phyloP scores from a whole-genome alignment of 1,140 invertebrate genomes.

The Lordiphosa mommai region DNA sequence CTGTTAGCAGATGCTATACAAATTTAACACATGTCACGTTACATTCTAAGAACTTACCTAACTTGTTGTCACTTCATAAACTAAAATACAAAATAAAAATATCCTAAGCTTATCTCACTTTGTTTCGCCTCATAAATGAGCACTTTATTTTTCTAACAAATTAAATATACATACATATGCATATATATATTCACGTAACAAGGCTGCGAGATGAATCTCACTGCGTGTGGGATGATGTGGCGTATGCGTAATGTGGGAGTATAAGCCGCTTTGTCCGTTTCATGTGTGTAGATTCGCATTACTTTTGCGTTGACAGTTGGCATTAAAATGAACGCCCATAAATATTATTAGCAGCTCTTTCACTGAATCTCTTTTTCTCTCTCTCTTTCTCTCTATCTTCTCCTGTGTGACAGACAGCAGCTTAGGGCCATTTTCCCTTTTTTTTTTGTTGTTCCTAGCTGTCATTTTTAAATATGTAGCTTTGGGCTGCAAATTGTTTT shows the following conservation, averaged over 20 bases:
- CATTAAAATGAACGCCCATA: conserved; percentile 70
- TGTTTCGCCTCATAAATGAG: conserved; percentile 32
- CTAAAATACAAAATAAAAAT: neutral
- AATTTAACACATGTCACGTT: no score
- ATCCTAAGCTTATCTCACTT: conserved; percentile 8
- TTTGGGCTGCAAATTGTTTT: conserved; percentile 38
- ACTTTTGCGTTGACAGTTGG: conserved; percentile 62
- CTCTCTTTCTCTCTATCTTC: conserved; percentile 11
- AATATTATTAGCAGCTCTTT: conserved; percentile 62
- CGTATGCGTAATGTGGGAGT: conserved; percentile 33
- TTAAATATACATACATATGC: conserved; percentile 41
- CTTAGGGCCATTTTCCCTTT: conserved; percentile 32
- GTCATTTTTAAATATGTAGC: conserved; percentile 63
- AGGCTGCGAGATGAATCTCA: conserved; percentile 3
- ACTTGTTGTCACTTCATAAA: neutral
- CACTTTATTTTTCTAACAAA: conserved; percentile 71
- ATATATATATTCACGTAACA: conserved; percentile 5
- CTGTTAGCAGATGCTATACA: no score
- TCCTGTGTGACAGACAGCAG: conserved; percentile 34
- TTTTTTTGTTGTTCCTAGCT: conserved; percentile 9
- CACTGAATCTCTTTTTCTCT: neutral
- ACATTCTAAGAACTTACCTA: no score
- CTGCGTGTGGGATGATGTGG: conserved; percentile 3
- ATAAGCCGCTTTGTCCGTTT: conserved; percentile 42
- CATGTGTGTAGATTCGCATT: conserved; percentile 42